Evolutionary conservation across 2,888 invertebrate species (phyloP).

Genomic region (Dynastes maya): DNA sequence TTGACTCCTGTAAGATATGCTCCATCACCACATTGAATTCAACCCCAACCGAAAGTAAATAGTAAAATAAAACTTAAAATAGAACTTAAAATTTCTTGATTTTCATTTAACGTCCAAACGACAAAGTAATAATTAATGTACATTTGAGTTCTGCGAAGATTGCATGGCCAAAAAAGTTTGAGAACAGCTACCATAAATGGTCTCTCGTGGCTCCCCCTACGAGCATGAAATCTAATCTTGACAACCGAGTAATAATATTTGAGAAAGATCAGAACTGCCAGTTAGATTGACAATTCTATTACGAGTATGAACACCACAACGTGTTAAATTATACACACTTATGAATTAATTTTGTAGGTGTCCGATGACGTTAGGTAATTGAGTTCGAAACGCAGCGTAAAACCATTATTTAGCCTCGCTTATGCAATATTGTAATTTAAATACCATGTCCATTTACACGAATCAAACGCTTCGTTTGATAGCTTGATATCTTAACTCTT

Average conservation of each 20-base stretch:
- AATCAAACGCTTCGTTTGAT: not conserved
- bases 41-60: not conserved
- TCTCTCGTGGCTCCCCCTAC: not conserved
- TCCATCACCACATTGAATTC: not conserved
- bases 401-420: not conserved
- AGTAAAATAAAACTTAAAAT: not conserved
- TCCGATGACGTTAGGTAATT: not conserved
- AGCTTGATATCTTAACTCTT: not conserved
- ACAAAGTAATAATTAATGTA: no score
- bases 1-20: no score
- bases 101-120: no score
- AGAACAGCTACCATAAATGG: not conserved
- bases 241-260: not conserved
- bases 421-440: conserved; percentile 13
- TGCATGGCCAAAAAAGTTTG: no score
- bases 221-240: not conserved
- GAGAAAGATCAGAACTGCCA: conserved; percentile 12
- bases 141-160: no score
- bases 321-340: conserved; percentile 4
- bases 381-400: not conserved
- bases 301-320: not conserved
- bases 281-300: conserved; percentile 9
- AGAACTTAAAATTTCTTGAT: no score
- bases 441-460: not conserved
- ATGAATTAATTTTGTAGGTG: conserved; percentile 19